phyloP scores from a whole-genome alignment of 2,797 vertebrate species.

The Calcarius lapponicus region DNA sequence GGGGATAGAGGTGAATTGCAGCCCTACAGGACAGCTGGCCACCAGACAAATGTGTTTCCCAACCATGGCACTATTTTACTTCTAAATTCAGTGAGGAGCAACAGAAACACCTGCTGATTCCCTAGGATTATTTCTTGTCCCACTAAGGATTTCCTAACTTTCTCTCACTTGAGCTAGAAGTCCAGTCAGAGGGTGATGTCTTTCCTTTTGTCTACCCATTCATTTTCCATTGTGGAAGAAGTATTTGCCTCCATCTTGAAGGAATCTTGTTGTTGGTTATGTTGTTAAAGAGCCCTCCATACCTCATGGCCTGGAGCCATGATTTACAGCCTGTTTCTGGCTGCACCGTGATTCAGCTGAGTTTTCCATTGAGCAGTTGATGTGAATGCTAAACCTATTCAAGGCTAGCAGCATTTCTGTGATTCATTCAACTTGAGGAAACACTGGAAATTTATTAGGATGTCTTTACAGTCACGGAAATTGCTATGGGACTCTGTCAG shows the following conservation, averaged over 20 bases:
- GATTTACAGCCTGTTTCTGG: constrained; percentile 64
- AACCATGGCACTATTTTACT: background rate
- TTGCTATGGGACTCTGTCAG: constrained; percentile 70
- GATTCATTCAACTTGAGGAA: constrained; percentile 70
- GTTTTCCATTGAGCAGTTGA: constrained; percentile 62
- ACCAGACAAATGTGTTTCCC: background rate
- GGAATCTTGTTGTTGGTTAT: constrained; percentile 26
- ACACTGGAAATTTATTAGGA: constrained; percentile 76
- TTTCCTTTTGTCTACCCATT: background rate
- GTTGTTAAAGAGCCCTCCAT: constrained; percentile 2
- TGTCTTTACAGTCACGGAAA: constrained; percentile 75
- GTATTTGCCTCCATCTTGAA: constrained; percentile 49
- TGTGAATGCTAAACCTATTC: constrained; percentile 47
- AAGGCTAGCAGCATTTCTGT: constrained; percentile 70
- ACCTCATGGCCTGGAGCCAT: background rate
- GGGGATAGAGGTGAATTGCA: rapidly evolving
- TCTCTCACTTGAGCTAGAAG: background rate
- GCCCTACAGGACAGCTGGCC: background rate
- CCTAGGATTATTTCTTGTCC: background rate
- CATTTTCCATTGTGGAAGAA: background rate
- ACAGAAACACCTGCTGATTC: background rate
- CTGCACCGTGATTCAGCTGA: constrained; percentile 44
- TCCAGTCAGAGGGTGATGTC: background rate
- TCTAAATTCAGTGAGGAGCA: background rate
- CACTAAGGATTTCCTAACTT: background rate